Base-by-base conservation (phyloP, 35 echinoderm and acorn worm genomes). In the Acanthaster planci region DNA sequence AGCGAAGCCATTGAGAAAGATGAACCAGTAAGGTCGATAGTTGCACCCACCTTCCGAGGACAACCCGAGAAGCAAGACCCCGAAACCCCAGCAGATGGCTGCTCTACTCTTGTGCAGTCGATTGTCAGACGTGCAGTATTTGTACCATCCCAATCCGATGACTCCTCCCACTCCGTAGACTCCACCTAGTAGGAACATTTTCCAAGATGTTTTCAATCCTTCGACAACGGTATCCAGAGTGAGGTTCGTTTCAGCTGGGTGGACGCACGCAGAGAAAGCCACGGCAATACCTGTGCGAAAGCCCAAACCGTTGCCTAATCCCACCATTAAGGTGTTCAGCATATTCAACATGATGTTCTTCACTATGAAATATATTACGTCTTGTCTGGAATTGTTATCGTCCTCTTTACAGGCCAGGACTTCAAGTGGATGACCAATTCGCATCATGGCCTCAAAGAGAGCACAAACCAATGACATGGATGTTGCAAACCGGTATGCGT, bases 201-300 rank as follows among this genome's bases (percentile, higher is more conserved):
- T 72, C 64, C 64, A 72, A 26, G 64, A 72, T 34, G 34, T 6
- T 47, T 47, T 4, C 23, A 72, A 2, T 26, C 34, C 29, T 29
- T 35, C 21, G 64, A 72, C 2, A 14, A 26, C 12, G 8, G 64
- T 35, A 72, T 10, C 23, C 30, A 31, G 5, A 27, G 42, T 47
- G 4, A 47, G 42, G 42, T 47, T 47, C 4, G 29, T 72, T 29
- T 72, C 64, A 26, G 26, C 23, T 14, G 64, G 64, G 23, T 72
- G 64, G 8, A 72, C 64, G 34, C 64, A 72, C 18, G 34, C 34
- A 30, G 64, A 26, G 1, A 72, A 72, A 26, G 64, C 29, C 22
- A 72, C 64, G 34, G 64, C 64, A 10, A 72, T 72, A 26, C 64
- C 64, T 29, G 64, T 72, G 34, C 64, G 64, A 30, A 72, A 72